Evolutionary conservation across 2,888 invertebrate genomes (phyloP), one percentile per base, ranked within the genome.

Genomic region (Muschampia plurimacula): DNA sequence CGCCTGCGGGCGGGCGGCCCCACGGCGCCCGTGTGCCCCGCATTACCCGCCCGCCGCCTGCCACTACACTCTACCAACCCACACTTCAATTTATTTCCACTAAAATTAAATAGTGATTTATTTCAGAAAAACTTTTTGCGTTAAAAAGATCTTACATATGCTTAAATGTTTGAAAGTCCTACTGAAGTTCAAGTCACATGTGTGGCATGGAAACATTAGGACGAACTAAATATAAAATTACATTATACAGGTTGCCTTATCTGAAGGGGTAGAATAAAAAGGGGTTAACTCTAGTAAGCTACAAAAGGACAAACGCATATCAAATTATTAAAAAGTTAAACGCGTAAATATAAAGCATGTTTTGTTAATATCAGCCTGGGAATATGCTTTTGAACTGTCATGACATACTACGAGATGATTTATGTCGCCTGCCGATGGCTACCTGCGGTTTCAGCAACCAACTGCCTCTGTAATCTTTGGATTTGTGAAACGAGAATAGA

Each of bases 1-100:
- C 92, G 93, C 91, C 89, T 90, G 91, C 89, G 91, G 93, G 91
- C 88, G 91, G 89, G 88, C 88, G 79, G 80, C 80, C 74, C 75
- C 81, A 87, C 77, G 79, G 78, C 77, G 79, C 89, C 90, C 89
- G 86, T 87, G 83, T 84, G 85, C 85, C 85, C 86, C 86, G 85
- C 86, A 84, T 81, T 84, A 80, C 86, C 87, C 85, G 86, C 86
- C 59, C 55, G 55, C 46, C 13, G 55, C 55, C 49, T 6, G n/a
- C 86, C 83, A 83, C 83, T 88, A 86, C 83, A 86, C 78, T 78
- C 76, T 76, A 76, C 84, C 87, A 83, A 86, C 85, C 84, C 82
- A 83, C 83, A 84, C 83, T 88, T 88, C 86, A 84, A 89, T 89
- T 89, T 88, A 88, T 89, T 87, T 85, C 82, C 82, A 77, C 78